Conservation (phyloP, 2,888 invertebrate species). For the Drosophila gaucha region DNA sequence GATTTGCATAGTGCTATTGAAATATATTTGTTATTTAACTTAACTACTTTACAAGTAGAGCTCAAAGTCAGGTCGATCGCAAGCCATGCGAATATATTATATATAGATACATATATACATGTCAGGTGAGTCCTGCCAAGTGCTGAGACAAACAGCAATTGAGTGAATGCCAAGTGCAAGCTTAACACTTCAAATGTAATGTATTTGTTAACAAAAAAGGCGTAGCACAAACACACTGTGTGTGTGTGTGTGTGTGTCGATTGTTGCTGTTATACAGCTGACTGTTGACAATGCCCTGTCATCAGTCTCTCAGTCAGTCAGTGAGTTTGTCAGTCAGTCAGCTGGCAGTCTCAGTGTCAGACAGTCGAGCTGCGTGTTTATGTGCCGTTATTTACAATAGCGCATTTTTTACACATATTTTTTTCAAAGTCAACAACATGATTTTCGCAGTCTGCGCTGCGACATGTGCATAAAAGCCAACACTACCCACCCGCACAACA, state of each 20-base stretch:
- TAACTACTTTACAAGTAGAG: slow-evolving; percentile 9
- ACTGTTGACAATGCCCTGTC: slow-evolving; percentile 63
- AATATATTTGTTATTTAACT: slow-evolving; percentile 30
- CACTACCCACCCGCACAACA: slow-evolving; percentile 10
- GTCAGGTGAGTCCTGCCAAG: slow-evolving; percentile 29
- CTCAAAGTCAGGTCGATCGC: neutral
- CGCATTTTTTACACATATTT: slow-evolving; percentile 81
- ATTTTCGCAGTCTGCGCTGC: slow-evolving; percentile 72
- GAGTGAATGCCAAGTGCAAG: slow-evolving; percentile 56
- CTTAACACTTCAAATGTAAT: slow-evolving; percentile 65
- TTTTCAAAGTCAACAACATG: slow-evolving; percentile 81
- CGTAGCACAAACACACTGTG: slow-evolving; percentile 24
- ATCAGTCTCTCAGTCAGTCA: slow-evolving; percentile 56
- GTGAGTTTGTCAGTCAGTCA: slow-evolving; percentile 23
- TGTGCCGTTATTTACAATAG: slow-evolving; percentile 79
- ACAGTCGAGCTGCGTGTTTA: slow-evolving; percentile 60
- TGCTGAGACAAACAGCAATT: slow-evolving; percentile 42
- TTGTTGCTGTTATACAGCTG: slow-evolving; percentile 45
- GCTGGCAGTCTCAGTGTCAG: slow-evolving; percentile 20
- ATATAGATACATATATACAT: neutral
- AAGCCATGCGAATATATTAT: neutral
- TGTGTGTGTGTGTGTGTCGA: slow-evolving; percentile 28
- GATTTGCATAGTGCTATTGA: too few species aligned
- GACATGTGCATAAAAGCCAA: slow-evolving; percentile 75
- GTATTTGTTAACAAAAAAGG: slow-evolving; percentile 60